phyloP scores from a whole-genome alignment of 2,888 invertebrate genomes.

The Galeruca laticollis region DNA sequence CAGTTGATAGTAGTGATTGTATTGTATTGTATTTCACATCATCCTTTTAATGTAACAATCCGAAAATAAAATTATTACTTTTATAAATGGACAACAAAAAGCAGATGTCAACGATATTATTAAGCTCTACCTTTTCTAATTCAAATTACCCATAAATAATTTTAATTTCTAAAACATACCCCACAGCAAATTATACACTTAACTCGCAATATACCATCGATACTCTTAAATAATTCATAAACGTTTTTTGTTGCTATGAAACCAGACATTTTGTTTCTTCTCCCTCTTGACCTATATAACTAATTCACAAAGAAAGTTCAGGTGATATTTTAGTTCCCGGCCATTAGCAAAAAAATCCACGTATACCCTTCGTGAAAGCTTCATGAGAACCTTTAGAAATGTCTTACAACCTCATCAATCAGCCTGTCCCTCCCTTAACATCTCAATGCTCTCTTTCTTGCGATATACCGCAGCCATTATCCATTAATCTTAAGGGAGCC shows the following conservation, averaged over 20 bases:
- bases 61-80: not conserved
- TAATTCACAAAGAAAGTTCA: constrained; percentile 41
- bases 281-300: constrained; percentile 38
- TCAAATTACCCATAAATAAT: constrained; percentile 10
- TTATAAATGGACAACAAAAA: not conserved
- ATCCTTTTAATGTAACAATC: not conserved
- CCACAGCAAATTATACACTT: constrained; percentile 31
- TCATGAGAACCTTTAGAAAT: constrained; percentile 49
- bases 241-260: constrained; percentile 21
- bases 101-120: not conserved
- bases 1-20: too few relatives aligned
- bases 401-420: constrained; percentile 48
- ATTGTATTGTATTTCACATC: too few relatives aligned
- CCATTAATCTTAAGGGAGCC: constrained; percentile 55
- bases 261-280: constrained; percentile 31
- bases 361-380: constrained; percentile 46
- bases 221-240: constrained; percentile 32
- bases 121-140: not conserved
- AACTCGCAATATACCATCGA: constrained; percentile 22
- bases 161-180: constrained; percentile 16
- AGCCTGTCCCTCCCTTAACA: constrained; percentile 55
- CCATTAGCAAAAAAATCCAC: constrained; percentile 47
- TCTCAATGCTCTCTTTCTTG: constrained; percentile 57
- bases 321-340: constrained; percentile 38
- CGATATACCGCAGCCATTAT: constrained; percentile 58